Conservation (phyloP, 2,888 invertebrate species). For the Noctua janthina region DNA sequence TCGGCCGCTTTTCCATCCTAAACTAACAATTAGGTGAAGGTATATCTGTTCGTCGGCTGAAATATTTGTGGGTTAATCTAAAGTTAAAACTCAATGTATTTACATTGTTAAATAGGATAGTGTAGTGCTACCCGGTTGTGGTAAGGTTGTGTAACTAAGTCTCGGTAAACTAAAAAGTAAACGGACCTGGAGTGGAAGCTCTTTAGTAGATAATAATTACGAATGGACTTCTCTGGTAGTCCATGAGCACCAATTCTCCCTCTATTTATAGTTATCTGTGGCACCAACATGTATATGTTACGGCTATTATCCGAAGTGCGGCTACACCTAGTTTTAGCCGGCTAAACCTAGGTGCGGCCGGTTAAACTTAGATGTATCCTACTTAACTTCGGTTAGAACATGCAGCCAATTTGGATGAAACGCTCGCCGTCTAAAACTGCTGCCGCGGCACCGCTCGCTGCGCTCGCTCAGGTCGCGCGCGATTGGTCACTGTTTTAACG, state of each 20-base stretch:
- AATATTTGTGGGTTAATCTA: conserved; percentile 67
- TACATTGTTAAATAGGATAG: conserved; percentile 60
- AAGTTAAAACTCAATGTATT: conserved; percentile 68
- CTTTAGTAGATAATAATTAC: conserved; percentile 24
- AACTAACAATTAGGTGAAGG: conserved; percentile 74
- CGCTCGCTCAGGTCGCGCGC: too few relatives aligned
- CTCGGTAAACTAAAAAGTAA: conserved; percentile 49
- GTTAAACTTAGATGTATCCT: too few relatives aligned
- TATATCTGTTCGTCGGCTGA: conserved; percentile 61
- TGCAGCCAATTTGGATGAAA: too few relatives aligned
- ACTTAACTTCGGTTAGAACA: too few relatives aligned
- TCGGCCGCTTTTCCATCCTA: conserved; percentile 73
- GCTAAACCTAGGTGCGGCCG: too few relatives aligned
- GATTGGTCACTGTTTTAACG: too few relatives aligned
- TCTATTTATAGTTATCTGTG: too few relatives aligned
- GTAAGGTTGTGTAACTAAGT: conserved; percentile 38
- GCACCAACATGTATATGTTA: too few relatives aligned
- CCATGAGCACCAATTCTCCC: not conserved
- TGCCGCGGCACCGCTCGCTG: too few relatives aligned
- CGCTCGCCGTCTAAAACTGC: too few relatives aligned
- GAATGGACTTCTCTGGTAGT: not conserved
- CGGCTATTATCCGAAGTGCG: too few relatives aligned
- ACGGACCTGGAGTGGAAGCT: conserved; percentile 2
- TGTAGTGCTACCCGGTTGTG: conserved; percentile 55
- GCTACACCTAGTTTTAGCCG: too few relatives aligned